A percentile compares a stretch with the other conserved stretches of the same genome.
Evolutionary conservation across 1,140 invertebrate species (phyloP).

Genomic region (Yoshiicerus persimilis): DNA sequence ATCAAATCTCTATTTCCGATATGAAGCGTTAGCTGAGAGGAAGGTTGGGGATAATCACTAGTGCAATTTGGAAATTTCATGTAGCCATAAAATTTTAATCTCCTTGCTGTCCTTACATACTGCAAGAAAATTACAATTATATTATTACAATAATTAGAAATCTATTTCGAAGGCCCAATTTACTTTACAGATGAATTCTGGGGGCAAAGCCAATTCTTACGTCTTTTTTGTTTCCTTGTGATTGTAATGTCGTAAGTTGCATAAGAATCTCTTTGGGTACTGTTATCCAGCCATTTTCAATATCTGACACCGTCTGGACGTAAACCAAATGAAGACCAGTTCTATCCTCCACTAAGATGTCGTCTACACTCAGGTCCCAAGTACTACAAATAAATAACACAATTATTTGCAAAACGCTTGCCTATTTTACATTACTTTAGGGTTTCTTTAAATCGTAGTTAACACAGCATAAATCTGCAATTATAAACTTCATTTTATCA

Average conservation of each 20-base stretch:
- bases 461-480: too few species aligned
- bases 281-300: constrained; percentile 81
- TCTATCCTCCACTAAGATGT: constrained; percentile 74
- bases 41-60: constrained; percentile 74
- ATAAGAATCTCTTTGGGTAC: constrained; percentile 69
- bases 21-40: constrained; percentile 67
- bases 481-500: not conserved
- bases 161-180: too few species aligned
- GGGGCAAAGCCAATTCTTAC: too few species aligned
- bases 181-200: too few species aligned
- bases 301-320: constrained; percentile 80
- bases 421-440: too few species aligned
- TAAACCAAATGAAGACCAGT: constrained; percentile 84
- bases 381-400: constrained; percentile 65
- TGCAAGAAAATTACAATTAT: constrained; percentile 57
- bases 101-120: constrained; percentile 79
- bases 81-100: constrained; percentile 84
- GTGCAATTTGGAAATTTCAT: constrained; percentile 76
- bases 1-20: constrained; percentile 78
- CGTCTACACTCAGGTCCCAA: constrained; percentile 84
- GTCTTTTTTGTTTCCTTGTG: constrained; percentile 77
- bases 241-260: constrained; percentile 69
- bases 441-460: too few species aligned
- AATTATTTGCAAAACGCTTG: constrained; percentile 15
- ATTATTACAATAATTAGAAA: too few species aligned